Percentiles rank a stretch among this genome's conserved stretches.
These are phyloP conservation scores for Meta bourneti DNA, from an alignment of 2,888 invertebrate genomes.

Conservation along the genomic window DNA sequence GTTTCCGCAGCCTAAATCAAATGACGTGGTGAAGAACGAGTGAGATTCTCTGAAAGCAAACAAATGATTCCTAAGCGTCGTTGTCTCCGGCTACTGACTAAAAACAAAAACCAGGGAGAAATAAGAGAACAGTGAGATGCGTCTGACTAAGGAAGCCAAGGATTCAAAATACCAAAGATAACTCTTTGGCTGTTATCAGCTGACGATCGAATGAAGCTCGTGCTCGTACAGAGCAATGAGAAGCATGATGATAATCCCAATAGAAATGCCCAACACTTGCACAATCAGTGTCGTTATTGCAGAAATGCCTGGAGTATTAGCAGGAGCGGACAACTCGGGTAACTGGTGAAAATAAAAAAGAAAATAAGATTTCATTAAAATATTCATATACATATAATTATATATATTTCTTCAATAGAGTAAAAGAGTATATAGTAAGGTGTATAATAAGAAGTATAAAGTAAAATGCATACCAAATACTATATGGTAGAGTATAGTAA, in stretches of 20 bases:
- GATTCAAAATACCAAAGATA: conserved; percentile 4
- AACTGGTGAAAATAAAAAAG: conserved; percentile 84
- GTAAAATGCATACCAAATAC: neutral
- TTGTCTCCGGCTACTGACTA: neutral
- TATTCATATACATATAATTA: neutral
- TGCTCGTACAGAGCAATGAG: conserved; percentile 93
- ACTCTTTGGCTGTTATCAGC: conserved; percentile 57
- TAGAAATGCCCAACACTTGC: conserved; percentile 89
- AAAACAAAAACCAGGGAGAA: neutral
- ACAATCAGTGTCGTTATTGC: conserved; percentile 90
- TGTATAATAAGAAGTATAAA: too few species aligned
- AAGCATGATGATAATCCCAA: conserved; percentile 92
- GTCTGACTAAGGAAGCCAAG: conserved; percentile 35
- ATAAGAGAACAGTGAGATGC: neutral
- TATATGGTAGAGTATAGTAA: too few species aligned
- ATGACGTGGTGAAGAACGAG: neutral
- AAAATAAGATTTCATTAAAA: conserved; percentile 2
- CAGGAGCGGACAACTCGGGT: conserved; percentile 87
- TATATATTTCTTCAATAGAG: neutral
- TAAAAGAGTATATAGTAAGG: too few species aligned
- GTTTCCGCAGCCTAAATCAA: conserved; percentile 7
- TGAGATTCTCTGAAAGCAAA: conserved; percentile 38
- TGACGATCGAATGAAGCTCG: conserved; percentile 85
- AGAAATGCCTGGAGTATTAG: conserved; percentile 80
- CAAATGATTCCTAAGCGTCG: conserved; percentile 30